phyloP scores from a whole-genome alignment of 2,797 vertebrate genomes.

The Pseudochirops corinnae region DNA sequence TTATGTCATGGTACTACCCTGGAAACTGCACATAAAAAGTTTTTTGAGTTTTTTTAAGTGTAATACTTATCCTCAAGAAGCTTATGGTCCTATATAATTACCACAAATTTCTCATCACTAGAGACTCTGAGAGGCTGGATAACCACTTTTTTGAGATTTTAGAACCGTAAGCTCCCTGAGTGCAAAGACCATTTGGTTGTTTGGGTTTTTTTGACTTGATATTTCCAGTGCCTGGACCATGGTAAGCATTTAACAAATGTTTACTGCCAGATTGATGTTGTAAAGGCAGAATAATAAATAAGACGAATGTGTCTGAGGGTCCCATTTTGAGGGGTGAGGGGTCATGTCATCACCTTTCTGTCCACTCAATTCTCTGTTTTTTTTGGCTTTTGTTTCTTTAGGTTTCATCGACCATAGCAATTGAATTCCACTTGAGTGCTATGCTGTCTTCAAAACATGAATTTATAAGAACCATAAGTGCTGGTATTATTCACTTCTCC shows the following conservation, averaged over 20 bases:
- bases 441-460: constrained; percentile 86
- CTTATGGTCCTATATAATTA: not conserved
- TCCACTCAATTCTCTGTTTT: not conserved
- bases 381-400: constrained; percentile 78
- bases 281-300: not conserved
- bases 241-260: not conserved
- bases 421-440: constrained; percentile 88
- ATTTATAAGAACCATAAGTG: constrained; percentile 96
- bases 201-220: not conserved
- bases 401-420: constrained; percentile 98
- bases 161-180: not conserved
- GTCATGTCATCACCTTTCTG: not conserved
- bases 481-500: constrained; percentile 94
- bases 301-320: not conserved
- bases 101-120: not conserved
- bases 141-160: not conserved
- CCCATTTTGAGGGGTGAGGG: not conserved
- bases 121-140: not conserved
- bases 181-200: not conserved
- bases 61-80: not conserved
- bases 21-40: not conserved
- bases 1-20: not conserved
- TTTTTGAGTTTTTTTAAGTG: not conserved
- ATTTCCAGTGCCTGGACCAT: not conserved
- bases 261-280: not conserved